These are phyloP conservation scores for Drosophila seguyi DNA, from an alignment of 1,140 invertebrate genomes.

Conservation along the genomic window DNA sequence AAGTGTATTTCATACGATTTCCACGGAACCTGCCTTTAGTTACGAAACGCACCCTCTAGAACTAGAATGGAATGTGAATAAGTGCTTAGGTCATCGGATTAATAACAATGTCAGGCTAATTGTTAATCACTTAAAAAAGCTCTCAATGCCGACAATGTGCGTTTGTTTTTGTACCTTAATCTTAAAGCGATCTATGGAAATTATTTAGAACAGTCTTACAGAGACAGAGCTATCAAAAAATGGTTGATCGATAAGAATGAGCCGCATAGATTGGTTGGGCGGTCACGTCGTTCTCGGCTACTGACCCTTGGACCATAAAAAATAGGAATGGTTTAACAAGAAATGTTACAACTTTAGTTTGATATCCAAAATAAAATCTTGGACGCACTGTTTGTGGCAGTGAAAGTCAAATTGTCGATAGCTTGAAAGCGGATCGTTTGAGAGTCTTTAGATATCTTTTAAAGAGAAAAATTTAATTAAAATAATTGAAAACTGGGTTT, in stretches of 20 bases:
- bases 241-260: neutral
- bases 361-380: neutral
- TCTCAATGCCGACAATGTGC: neutral
- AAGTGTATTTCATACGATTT: constrained; percentile 8
- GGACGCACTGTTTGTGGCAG: neutral
- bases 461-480: neutral
- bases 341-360: neutral
- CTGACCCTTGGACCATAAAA: too few species aligned
- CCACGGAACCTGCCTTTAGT: constrained; percentile 5
- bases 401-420: neutral
- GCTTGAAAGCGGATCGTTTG: too few species aligned
- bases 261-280: too few species aligned
- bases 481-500: neutral
- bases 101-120: constrained; percentile 25
- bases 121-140: constrained; percentile 17
- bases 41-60: constrained; percentile 23
- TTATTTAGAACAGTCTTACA: neutral
- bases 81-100: constrained; percentile 27
- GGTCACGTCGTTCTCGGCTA: too few species aligned
- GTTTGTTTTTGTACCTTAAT: constrained; percentile 2
- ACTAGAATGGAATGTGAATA: constrained; percentile 20
- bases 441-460: too few species aligned
- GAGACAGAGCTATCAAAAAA: too few species aligned
- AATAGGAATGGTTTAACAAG: neutral
- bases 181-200: constrained; percentile 2